phyloP scores from a whole-genome alignment of 2,113 vertebrate genomes.

The Neotragus pygmaeus region DNA sequence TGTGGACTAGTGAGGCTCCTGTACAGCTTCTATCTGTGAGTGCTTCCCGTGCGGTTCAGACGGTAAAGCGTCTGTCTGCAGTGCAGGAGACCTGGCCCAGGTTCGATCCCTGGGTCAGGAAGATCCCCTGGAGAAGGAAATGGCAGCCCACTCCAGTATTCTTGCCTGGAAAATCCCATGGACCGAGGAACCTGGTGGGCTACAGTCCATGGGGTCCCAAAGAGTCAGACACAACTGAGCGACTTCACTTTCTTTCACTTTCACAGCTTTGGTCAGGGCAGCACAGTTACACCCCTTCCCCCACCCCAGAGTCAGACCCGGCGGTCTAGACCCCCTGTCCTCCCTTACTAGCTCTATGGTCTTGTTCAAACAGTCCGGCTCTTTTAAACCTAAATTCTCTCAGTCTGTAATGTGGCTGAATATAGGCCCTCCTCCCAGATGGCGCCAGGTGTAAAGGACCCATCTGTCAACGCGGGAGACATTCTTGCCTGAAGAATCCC shows the following conservation, averaged over 20 bases:
- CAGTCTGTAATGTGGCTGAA: background rate
- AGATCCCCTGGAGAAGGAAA: background rate
- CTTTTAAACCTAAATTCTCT: background rate
- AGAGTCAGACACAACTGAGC: background rate
- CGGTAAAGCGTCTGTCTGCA: background rate
- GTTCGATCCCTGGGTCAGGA: fast-evolving
- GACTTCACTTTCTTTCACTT: background rate
- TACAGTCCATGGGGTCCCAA: background rate
- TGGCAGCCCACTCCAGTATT: background rate
- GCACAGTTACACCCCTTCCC: background rate
- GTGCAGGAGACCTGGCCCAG: background rate
- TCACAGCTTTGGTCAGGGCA: background rate
- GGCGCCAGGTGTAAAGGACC: background rate
- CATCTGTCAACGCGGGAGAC: background rate
- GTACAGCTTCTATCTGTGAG: background rate
- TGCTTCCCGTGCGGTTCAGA: background rate
- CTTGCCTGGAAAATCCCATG: background rate
- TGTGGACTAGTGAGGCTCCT: background rate
- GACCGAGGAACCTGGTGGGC: background rate
- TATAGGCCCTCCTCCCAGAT: background rate
- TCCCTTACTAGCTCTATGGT: background rate
- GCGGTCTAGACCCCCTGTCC: background rate
- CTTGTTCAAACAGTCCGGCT: background rate
- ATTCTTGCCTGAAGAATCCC: background rate
- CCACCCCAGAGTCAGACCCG: background rate